Evolutionary conservation across 2,797 vertebrate species (phyloP), one percentile per base, ranked within the genome.

Genomic region (Coccyzus lansbergi): DNA sequence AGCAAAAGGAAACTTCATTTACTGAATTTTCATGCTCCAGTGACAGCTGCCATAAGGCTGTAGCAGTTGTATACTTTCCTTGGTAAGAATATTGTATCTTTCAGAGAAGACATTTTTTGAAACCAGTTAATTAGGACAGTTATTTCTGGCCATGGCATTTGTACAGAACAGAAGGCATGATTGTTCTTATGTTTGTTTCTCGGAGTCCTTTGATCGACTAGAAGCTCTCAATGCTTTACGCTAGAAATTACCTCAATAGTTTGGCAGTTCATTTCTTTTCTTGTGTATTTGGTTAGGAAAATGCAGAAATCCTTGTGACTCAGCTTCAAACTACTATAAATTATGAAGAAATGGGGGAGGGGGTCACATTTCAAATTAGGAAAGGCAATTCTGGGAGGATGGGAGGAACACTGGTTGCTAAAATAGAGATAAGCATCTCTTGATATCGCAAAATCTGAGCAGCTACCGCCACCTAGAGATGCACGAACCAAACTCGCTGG

Each of bases 171-270:
- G 97, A 98, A 97, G 95, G 83, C 96, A 97, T 93, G 96, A 97
- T 96, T 95, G 93, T 96, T 94, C 92, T 97, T 97, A 94, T 96
- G 93, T 93, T 97, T 97, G 96, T 97, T 96, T 97, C 95, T 94
- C 95, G 15, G 84, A 94, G 86, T 91, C 91, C 95, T 97, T 97
- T 97, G 93, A 97, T 96, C 96, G 97, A 92, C 88, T 89, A 74
- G 93, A 92, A 96, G 84, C 89, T 95, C 96, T 96, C 83, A 36
- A 70, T 93, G 96, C 93, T 97, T 96, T 89, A 96, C 83, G 87
- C 96, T 92, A 96, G 93, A 95, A 97, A 97, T 94, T 93, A 89
- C 93, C 90, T 96, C 92, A 95, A 63, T 90, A 28, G 69, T 95
- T 86, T 53, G 69, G 68, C 90, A 88, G 91, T 93, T 95, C 64